phyloP scores from a whole-genome alignment of 2,113 vertebrate genomes.

The Ibidorhyncha struthersii region DNA sequence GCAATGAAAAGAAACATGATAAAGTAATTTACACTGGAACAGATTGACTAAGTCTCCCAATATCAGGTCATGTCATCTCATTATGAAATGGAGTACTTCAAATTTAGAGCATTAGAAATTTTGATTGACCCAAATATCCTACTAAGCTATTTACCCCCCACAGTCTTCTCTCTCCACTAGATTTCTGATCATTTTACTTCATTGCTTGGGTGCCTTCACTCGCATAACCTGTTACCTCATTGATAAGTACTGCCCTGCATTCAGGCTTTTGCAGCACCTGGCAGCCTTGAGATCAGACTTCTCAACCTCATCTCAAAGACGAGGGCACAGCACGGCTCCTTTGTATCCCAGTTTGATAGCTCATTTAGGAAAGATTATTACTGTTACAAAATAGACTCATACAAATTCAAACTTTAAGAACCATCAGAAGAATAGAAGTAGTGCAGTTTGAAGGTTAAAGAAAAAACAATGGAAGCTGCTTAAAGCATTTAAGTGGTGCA shows the following conservation, averaged over 20 bases:
- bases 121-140: neutral
- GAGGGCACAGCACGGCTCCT: neutral
- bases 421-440: neutral
- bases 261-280: neutral
- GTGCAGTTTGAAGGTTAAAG: neutral
- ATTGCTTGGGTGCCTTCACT: neutral
- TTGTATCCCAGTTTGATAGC: neutral
- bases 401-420: neutral
- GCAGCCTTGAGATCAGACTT: neutral
- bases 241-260: neutral
- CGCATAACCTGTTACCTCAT: neutral
- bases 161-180: neutral
- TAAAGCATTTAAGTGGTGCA: neutral
- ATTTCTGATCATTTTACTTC: neutral
- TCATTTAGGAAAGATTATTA: neutral
- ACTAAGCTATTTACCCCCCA: neutral
- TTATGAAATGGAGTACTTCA: slow-evolving; percentile 57
- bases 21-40: neutral
- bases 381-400: neutral
- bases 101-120: slow-evolving; percentile 47
- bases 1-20: neutral
- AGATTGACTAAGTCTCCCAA: slow-evolving; percentile 15
- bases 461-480: neutral
- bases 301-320: neutral
- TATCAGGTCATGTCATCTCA: slow-evolving; percentile 48